phyloP scores from a whole-genome alignment of 2,113 vertebrate genomes.

The Prionailurus viverrinus region DNA sequence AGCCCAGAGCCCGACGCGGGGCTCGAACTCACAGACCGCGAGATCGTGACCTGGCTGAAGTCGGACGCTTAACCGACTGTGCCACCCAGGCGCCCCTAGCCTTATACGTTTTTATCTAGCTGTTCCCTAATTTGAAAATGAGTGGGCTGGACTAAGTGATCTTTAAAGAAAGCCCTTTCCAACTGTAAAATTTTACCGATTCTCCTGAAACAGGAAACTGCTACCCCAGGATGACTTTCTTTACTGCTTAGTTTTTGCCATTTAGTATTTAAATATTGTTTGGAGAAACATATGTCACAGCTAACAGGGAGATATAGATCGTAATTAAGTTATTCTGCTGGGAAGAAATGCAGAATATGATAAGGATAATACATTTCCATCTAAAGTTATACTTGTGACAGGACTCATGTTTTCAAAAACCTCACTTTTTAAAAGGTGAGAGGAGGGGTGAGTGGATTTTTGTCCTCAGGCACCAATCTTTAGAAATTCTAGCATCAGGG shows the following conservation, averaged over 20 bases:
- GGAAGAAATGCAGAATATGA: not conserved
- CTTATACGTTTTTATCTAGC: not conserved
- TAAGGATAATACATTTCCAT: not conserved
- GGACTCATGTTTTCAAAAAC: not conserved
- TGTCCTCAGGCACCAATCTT: not conserved
- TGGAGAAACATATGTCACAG: not conserved
- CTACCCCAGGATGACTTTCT: not conserved
- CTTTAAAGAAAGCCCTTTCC: not conserved
- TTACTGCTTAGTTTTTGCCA: not conserved
- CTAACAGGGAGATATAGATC: not conserved
- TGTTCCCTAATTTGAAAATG: slow-evolving; percentile 40
- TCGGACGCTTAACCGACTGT: no score
- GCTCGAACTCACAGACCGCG: no score
- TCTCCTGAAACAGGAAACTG: not conserved
- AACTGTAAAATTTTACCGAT: not conserved
- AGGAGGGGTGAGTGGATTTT: not conserved
- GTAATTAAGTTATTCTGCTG: not conserved
- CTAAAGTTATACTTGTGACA: not conserved
- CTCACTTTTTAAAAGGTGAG: not conserved
- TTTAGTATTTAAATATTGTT: slow-evolving; percentile 28
- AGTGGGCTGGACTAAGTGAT: not conserved
- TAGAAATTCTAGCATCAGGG: not conserved
- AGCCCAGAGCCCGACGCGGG: no score
- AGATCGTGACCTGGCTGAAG: no score
- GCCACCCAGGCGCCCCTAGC: not conserved